Percentiles rank a stretch among this genome's conserved stretches.
Evolutionary conservation across 2,797 vertebrate species (phyloP).

Genomic region (Takifugu rubripes): DNA sequence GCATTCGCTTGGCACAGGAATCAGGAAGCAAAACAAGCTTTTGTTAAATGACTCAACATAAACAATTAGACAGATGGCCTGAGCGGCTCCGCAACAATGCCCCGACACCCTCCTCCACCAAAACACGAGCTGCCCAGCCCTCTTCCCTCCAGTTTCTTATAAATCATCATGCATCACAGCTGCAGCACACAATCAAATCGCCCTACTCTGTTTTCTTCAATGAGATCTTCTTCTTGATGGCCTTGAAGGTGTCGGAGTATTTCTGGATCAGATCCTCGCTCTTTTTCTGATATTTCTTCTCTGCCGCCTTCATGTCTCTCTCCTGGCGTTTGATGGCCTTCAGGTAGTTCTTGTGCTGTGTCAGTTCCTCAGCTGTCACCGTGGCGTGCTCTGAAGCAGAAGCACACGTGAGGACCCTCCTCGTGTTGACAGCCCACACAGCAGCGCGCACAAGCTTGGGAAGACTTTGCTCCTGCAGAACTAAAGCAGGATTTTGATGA

Average conservation of each 20-base stretch:
- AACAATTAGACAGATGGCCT: slow-evolving; percentile 19
- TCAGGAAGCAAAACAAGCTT: slow-evolving; percentile 16
- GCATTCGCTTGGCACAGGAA: slow-evolving; percentile 13
- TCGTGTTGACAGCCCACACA: background rate
- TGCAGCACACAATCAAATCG: background rate
- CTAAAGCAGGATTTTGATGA: too few relatives aligned
- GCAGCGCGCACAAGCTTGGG: too few relatives aligned
- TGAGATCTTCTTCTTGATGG: slow-evolving; percentile 75
- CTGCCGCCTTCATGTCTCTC: slow-evolving; percentile 86
- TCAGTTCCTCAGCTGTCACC: slow-evolving; percentile 81
- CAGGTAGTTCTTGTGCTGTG: slow-evolving; percentile 83
- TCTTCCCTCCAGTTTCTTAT: slow-evolving; percentile 13
- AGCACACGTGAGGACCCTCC: slow-evolving; percentile 19
- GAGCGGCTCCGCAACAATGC: slow-evolving; percentile 1
- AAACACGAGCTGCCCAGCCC: slow-evolving; percentile 2
- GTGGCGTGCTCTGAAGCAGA: slow-evolving; percentile 77
- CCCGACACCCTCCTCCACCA: slow-evolving; percentile 2
- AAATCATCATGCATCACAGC: background rate
- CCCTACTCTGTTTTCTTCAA: slow-evolving; percentile 85
- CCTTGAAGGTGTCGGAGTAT: slow-evolving; percentile 74
- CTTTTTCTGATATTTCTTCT: slow-evolving; percentile 84
- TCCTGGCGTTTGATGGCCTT: slow-evolving; percentile 92
- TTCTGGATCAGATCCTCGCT: slow-evolving; percentile 86
- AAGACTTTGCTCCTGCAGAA: too few relatives aligned
- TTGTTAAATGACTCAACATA: slow-evolving; percentile 16